Evolutionary conservation across 2,113 vertebrate genomes (phyloP), one percentile per base, ranked within the genome.

Genomic region (Alexandromys fortis): DNA sequence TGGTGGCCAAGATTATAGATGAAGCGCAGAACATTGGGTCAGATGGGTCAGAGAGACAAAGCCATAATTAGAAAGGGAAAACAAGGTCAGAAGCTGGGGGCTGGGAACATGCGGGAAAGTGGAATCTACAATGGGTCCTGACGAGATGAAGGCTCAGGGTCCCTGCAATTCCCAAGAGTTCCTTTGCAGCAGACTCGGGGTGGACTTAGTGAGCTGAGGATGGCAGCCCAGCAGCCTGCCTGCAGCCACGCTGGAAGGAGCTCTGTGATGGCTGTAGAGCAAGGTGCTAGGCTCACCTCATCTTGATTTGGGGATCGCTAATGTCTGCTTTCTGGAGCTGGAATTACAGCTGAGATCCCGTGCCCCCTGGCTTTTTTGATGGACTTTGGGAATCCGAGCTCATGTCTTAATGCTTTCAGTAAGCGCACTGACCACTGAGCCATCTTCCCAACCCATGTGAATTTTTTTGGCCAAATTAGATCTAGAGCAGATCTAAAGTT

Each of bases 81-180:
- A 73, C 33, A 77, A 94, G 33, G 14, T 96, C n/a, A 88, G 95
- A 49, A 6, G 13, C 17, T 21, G 55, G 35, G 38, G 21, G 2
- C 72, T n/a, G 49, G 47, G 8, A 55, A 14, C 63, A 17, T 78
- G n/a, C 1, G 24, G 42, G 61, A 19, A 65, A 63, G 33, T 2
- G n/a, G 49, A 55, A 19, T 55, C 85, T 26, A 19, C 22, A 1
- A 0, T 2, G 67, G 30, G 22, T 38, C 0, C 0, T 13, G 13
- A 8, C 4, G 70, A 28, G 47, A 28, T 17, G 13, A 17, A 6
- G 35, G 6, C 24, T 13, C 28, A 13, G 78, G 38, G 11, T 5
- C 78, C 42, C 4, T 21, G 83, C 61, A 8, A 55, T 28, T 38
- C 17, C 2, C 9, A 10, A 55, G 45, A 14, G 12, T 8, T 55